phyloP scores from a whole-genome alignment of 2,113 vertebrate species.

The Thermophis baileyi region DNA sequence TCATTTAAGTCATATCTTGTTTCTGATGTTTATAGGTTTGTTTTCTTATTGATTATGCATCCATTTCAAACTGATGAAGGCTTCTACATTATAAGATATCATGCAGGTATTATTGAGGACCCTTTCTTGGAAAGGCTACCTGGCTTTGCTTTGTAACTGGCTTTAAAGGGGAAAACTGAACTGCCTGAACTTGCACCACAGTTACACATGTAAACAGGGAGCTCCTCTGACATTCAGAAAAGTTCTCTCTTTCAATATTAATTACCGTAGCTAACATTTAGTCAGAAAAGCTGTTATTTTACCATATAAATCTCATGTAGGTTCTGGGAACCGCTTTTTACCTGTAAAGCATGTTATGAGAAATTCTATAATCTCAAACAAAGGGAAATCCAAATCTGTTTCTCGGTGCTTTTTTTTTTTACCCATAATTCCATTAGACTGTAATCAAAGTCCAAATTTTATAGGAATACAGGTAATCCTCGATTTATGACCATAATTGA shows the following conservation, averaged over 20 bases:
- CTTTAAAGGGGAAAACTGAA: constrained; percentile 39
- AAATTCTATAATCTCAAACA: background rate
- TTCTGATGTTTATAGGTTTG: background rate
- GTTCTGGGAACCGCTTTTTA: background rate
- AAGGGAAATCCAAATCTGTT: background rate
- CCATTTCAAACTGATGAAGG: background rate
- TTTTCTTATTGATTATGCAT: background rate
- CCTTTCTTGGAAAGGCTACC: constrained; percentile 30
- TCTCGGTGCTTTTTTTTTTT: background rate
- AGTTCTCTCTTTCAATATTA: constrained; percentile 22
- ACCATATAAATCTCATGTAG: background rate
- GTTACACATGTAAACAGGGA: constrained; percentile 19
- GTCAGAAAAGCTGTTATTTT: background rate
- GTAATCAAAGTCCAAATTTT: constrained; percentile 10
- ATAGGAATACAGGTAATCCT: background rate
- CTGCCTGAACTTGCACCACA: constrained; percentile 31
- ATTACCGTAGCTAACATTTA: background rate
- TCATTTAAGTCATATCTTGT: background rate
- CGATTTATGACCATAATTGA: background rate
- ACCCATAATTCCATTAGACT: background rate
- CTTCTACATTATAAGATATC: constrained; percentile 25
- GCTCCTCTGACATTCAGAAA: constrained; percentile 32
- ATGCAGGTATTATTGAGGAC: constrained; percentile 3
- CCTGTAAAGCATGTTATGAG: constrained; percentile 2
- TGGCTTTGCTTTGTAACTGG: constrained; percentile 37